A percentile compares a stretch with the other conserved stretches of the same genome.
Conservation (phyloP, 2,888 invertebrate genomes). For the Drosophila conformis region DNA sequence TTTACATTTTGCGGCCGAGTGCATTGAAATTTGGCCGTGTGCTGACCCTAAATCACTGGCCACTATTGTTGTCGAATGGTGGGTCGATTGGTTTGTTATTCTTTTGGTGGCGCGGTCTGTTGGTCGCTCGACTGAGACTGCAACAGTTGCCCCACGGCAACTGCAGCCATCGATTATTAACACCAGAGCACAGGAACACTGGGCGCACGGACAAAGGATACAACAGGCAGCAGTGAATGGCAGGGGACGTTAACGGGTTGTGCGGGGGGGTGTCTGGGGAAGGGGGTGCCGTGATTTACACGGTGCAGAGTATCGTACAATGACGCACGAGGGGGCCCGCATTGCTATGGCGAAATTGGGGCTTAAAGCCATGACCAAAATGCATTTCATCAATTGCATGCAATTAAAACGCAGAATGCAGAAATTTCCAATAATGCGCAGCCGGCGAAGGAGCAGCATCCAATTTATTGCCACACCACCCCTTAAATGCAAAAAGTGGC, state of each 20-base stretch:
- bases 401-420: slow-evolving; percentile 66
- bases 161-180: slow-evolving; percentile 72
- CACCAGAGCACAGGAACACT: slow-evolving; percentile 23
- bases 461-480: slow-evolving; percentile 35
- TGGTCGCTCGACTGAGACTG: slow-evolving; percentile 22
- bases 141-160: slow-evolving; percentile 53
- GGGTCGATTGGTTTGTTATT: slow-evolving; percentile 5
- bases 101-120: slow-evolving; percentile 3
- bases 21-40: slow-evolving; percentile 65
- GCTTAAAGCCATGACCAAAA: slow-evolving; percentile 43
- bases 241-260: neutral
- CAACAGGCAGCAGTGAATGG: neutral
- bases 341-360: slow-evolving; percentile 18
- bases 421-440: slow-evolving; percentile 73
- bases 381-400: slow-evolving; percentile 60
- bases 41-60: slow-evolving; percentile 70
- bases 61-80: slow-evolving; percentile 26
- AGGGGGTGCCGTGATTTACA: slow-evolving; percentile 36
- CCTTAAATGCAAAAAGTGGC: slow-evolving; percentile 19
- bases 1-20: slow-evolving; percentile 61
- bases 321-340: slow-evolving; percentile 16
- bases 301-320: slow-evolving; percentile 15
- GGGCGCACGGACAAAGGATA: slow-evolving; percentile 8
- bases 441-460: slow-evolving; percentile 37
- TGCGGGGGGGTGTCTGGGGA: no score